A percentile compares a stretch with the other conserved stretches of the same genome.
Evolutionary conservation across 1,140 invertebrate genomes (phyloP).

Genomic region (Forficula auricularia): DNA sequence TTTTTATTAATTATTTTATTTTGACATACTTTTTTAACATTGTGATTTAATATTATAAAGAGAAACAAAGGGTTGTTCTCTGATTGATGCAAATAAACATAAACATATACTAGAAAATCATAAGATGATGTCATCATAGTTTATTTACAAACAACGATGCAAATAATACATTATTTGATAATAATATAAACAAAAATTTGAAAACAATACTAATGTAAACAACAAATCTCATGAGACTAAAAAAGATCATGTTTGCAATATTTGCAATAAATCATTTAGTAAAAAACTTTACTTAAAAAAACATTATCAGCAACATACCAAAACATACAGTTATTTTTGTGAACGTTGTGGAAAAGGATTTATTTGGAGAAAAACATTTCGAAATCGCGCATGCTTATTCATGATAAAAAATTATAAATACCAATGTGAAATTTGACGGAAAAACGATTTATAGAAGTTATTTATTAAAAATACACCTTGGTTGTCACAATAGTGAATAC

Average conservation of each 20-base stretch:
- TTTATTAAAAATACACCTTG: conserved; percentile 24
- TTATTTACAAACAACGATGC: no score
- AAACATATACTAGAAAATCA: no score
- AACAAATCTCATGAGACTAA: not conserved
- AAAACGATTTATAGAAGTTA: conserved; percentile 27
- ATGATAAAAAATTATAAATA: conserved; percentile 18
- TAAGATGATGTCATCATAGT: no score
- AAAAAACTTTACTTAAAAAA: conserved; percentile 6
- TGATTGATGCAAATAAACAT: no score
- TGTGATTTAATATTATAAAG: no score
- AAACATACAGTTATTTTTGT: conserved; percentile 26
- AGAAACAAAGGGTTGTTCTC: no score
- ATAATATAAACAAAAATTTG: conserved; percentile 1
- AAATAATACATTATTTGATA: no score
- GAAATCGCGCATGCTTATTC: conserved; percentile 24
- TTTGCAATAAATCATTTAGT: conserved; percentile 3
- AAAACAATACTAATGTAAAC: not conserved
- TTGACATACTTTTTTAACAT: no score
- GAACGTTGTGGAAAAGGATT: conserved; percentile 31
- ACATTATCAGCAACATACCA: conserved; percentile 6
- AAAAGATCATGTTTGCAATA: not conserved
- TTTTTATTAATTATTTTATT: no score
- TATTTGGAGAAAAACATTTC: conserved; percentile 24
- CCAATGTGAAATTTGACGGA: conserved; percentile 28
- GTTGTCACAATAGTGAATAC: conserved; percentile 18